Evolutionary conservation across 2,888 invertebrate genomes (phyloP).

Genomic region (Graphium colonna): DNA sequence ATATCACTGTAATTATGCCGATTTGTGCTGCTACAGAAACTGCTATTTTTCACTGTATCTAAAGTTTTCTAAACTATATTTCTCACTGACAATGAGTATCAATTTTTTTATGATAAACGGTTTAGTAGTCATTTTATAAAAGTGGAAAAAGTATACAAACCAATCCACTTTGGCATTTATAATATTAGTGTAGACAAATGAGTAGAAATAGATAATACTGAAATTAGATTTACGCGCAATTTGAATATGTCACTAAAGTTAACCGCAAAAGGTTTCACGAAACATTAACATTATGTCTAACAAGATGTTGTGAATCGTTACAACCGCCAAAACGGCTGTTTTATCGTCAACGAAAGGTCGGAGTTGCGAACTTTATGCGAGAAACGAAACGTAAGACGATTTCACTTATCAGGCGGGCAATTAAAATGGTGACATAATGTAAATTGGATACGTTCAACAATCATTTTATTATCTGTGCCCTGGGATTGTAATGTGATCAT

Average conservation of each 20-base stretch:
- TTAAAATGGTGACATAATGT: slow-evolving; percentile 37
- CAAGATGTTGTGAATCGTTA: slow-evolving; percentile 7
- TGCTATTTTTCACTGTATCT: too few species aligned
- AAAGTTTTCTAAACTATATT: too few species aligned
- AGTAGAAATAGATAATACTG: too few species aligned
- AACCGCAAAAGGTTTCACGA: background rate
- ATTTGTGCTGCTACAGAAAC: too few species aligned
- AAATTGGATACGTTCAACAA: slow-evolving; percentile 34
- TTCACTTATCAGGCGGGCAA: slow-evolving; percentile 25
- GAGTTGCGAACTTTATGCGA: slow-evolving; percentile 13
- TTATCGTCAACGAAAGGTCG: slow-evolving; percentile 14
- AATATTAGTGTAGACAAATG: too few species aligned
- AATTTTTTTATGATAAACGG: too few species aligned
- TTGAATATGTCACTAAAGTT: background rate
- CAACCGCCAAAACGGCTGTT: slow-evolving; percentile 13
- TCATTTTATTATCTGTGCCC: slow-evolving; percentile 26
- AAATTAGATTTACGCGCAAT: background rate
- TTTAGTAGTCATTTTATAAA: too few species aligned
- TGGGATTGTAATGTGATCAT: slow-evolving; percentile 25
- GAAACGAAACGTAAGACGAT: slow-evolving; percentile 6
- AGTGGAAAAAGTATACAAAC: too few species aligned
- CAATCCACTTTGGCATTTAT: too few species aligned
- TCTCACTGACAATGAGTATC: too few species aligned
- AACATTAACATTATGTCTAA: slow-evolving; percentile 3
- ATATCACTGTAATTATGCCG: too few species aligned